Conservation (phyloP, 35 echinoderm and acorn worm genomes). For the Heliocidaris tuberculata region DNA sequence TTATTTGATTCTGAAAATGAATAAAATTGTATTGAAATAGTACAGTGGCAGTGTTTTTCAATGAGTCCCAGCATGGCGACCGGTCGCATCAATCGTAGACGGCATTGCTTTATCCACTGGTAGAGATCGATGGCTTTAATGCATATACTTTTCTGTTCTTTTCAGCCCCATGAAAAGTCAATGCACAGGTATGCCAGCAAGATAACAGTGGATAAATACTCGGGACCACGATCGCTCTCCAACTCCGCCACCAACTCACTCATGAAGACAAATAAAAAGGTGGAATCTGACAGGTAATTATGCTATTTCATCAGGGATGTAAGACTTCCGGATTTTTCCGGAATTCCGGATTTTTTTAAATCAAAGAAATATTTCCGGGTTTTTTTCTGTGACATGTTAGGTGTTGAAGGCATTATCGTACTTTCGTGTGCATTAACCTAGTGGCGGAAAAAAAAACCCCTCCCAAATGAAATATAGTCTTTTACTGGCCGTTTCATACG, state of each 20-base stretch:
- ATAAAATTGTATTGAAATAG: no score
- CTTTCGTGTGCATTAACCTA: no score
- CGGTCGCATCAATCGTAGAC: background rate
- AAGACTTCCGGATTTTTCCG: no score
- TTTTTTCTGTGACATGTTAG: no score
- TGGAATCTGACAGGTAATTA: conserved; percentile 71
- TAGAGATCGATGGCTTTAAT: background rate
- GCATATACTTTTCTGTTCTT: background rate
- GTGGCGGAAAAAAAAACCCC: no score
- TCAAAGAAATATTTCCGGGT: no score
- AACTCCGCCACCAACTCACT: conserved; percentile 64
- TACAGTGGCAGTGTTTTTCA: background rate
- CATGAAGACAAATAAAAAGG: conserved; percentile 52
- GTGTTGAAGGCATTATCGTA: no score
- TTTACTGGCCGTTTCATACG: no score
- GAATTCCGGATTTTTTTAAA: no score
- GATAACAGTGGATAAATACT: conserved; percentile 81
- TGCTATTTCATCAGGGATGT: no score
- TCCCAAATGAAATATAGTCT: no score
- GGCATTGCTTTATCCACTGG: background rate
- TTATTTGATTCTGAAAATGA: no score
- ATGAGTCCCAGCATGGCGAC: background rate
- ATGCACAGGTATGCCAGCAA: conserved; percentile 78
- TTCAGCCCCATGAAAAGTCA: conserved; percentile 76
- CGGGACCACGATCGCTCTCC: conserved; percentile 63